These are phyloP conservation scores for Hyaena hyaena DNA, from an alignment of 2,113 vertebrate genomes.

Conservation along the genomic window DNA sequence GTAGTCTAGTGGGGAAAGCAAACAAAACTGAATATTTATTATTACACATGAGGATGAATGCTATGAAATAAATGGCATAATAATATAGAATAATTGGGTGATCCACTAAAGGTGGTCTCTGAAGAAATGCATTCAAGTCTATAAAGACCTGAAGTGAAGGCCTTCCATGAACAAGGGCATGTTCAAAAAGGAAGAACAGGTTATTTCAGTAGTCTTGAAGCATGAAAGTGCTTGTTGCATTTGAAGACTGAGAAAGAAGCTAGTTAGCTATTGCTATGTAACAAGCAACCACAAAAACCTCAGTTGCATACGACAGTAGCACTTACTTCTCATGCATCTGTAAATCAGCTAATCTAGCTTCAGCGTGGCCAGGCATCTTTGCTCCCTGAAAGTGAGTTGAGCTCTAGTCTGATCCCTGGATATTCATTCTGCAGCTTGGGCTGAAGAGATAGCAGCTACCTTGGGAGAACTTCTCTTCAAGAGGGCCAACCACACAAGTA, in stretches of 20 bases:
- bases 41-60: neutral
- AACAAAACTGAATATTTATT: constrained; percentile 26
- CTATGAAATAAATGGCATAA: constrained; percentile 28
- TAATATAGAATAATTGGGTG: constrained; percentile 1
- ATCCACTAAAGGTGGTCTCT: constrained; percentile 41
- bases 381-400: neutral
- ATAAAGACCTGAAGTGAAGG: constrained; percentile 51
- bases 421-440: neutral
- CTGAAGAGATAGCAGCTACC: neutral
- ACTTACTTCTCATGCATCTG: neutral
- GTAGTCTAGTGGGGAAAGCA: neutral
- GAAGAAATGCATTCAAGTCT: constrained; percentile 54
- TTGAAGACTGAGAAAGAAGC: constrained; percentile 37
- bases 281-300: neutral
- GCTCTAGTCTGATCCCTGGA: neutral
- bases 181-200: neutral
- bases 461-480: neutral
- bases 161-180: neutral
- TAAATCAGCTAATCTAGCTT: neutral
- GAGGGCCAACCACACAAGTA: neutral
- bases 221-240: neutral
- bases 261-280: neutral
- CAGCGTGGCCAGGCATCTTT: neutral
- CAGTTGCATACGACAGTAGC: neutral
- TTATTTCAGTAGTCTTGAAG: constrained; percentile 24